Evolutionary conservation across 2,113 vertebrate genomes (phyloP).

Genomic region (Phaethornis superciliosus): DNA sequence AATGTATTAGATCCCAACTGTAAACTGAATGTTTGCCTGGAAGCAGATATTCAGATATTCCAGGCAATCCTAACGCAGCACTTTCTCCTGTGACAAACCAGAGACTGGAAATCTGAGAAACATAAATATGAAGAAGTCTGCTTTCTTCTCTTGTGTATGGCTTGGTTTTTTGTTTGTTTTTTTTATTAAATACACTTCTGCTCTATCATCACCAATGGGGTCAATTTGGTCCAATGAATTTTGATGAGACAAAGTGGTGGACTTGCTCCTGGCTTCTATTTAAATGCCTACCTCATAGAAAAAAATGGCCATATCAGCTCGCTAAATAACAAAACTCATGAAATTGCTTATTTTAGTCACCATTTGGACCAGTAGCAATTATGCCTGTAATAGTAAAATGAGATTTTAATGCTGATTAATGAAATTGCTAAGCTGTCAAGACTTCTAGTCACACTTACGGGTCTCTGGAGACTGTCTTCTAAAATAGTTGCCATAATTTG

Average conservation of each 20-base stretch:
- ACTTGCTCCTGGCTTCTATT: neutral
- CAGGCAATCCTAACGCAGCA: neutral
- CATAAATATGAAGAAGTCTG: neutral
- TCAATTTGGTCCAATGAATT: neutral
- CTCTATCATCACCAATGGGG: neutral
- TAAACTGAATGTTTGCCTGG: neutral
- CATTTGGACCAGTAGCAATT: constrained; percentile 8
- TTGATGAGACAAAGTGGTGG: neutral
- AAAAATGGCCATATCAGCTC: neutral
- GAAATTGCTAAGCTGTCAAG: constrained; percentile 35
- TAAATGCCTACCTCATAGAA: neutral
- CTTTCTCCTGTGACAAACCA: neutral
- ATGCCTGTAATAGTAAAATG: constrained; percentile 32
- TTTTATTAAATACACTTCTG: constrained; percentile 36
- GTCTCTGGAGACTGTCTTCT: constrained; percentile 15
- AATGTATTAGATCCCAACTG: neutral
- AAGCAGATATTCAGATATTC: neutral
- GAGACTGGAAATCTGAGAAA: neutral
- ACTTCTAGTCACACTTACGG: neutral
- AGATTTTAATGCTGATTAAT: constrained; percentile 61
- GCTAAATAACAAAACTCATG: neutral
- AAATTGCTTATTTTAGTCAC: neutral
- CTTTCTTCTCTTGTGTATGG: neutral
- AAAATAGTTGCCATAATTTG: neutral
- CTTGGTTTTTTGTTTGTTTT: neutral